Conservation (phyloP, 2,113 vertebrate genomes). For the Chaetura pelagica region DNA sequence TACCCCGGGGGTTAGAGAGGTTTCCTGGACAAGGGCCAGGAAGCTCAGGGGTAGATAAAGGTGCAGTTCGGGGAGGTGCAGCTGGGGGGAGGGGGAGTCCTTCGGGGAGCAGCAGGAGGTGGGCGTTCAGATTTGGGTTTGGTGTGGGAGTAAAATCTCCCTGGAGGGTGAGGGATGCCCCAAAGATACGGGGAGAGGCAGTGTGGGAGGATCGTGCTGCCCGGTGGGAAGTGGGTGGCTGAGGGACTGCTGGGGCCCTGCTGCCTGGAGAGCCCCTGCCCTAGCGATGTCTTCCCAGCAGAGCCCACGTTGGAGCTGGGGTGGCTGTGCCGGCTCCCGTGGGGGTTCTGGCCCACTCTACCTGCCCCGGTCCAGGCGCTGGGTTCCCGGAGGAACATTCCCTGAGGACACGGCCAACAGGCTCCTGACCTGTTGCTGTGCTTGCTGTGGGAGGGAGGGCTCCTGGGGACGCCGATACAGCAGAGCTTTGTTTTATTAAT, state of each 20-base stretch:
- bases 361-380: background rate
- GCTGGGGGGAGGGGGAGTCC: background rate
- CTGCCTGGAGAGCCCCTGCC: background rate
- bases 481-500: background rate
- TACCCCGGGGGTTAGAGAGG: background rate
- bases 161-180: background rate
- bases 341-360: background rate
- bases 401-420: background rate
- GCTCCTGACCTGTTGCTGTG: conserved; percentile 54
- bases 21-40: background rate
- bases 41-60: background rate
- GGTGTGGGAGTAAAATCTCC: background rate
- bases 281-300: background rate
- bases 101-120: background rate
- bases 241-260: background rate
- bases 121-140: background rate
- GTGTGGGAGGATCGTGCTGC: background rate
- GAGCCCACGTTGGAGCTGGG: background rate
- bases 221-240: background rate
- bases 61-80: background rate
- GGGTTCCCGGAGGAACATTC: background rate
- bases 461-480: background rate
- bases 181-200: accelerated
- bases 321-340: background rate
- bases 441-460: background rate